Base-by-base conservation (phyloP, 1,140 invertebrate species). In the Globodera ellingtonae region DNA sequence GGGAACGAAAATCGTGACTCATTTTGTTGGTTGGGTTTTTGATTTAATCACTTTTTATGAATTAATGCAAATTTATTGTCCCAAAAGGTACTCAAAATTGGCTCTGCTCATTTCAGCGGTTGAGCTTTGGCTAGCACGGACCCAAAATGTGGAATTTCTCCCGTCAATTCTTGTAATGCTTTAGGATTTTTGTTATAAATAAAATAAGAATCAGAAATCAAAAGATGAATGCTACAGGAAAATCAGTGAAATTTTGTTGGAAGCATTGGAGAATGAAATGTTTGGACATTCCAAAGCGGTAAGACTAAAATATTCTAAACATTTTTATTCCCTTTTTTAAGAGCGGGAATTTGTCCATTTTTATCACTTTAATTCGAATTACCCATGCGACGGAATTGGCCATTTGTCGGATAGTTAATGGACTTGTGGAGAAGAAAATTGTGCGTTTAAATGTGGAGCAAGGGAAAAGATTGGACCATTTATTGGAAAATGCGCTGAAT, bases 11-110 rank as follows among this genome's bases (percentile, higher is more conserved):
- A 82, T 24, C 6, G 70, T n/a, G 35, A 44, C 5, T 10, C 48
- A 35, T 79, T 71, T 4, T 82, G 81, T 84, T 21, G 46, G 75
- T 62, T 35, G 46, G 13, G 75, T n/a, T 35, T 47, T 35, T 66
- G 65, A n/a, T 52, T 24, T 76, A 46, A 35, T 35, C 35, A 0
- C 35, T 79, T 9, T 44, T 5, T 52, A 35, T 21, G n/a, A 62
- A 62, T 18, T 18, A 62, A 35, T 35, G 1, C 35, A 35, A 6
- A 52, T 21, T n/a, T 21, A 79, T 7, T 59, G 44, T 7, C 24
- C 15, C 56, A 82, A 46, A 24, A 81, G 80, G 80, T 81, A 83
- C 66, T 56, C 71, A 66, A 82, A 82, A 48, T 71, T 81, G 48
- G 46, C 81, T 18, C 21, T 81, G 35, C 47, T 75, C 15, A 52